Evolutionary conservation across 2,113 vertebrate genomes (phyloP).

Genomic region (Tautogolabrus adspersus): DNA sequence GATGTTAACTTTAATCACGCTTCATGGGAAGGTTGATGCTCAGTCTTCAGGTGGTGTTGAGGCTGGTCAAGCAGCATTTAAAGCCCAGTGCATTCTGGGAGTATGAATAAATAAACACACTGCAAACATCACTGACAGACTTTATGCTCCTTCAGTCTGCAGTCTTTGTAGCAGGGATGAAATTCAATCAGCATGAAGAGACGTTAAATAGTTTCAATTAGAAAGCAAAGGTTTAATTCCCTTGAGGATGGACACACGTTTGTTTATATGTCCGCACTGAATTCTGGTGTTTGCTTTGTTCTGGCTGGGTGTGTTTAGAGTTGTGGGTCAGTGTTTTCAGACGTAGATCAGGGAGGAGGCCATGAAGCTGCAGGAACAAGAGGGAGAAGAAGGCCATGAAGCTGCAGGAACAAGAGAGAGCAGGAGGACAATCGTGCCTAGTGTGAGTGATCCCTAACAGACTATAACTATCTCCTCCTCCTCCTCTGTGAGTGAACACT

Average conservation of each 20-base stretch:
- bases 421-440: too few species aligned
- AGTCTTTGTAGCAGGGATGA: slow-evolving; percentile 52
- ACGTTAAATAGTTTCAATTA: slow-evolving; percentile 74
- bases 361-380: too few species aligned
- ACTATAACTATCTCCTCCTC: too few species aligned
- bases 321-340: slow-evolving; percentile 52
- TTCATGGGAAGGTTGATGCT: background rate
- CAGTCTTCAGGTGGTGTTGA: background rate
- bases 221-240: slow-evolving; percentile 41
- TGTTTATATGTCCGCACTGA: slow-evolving; percentile 53
- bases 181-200: slow-evolving; percentile 59
- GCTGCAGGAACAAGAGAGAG: too few species aligned
- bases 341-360: background rate
- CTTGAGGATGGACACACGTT: slow-evolving; percentile 47
- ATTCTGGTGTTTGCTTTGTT: slow-evolving; percentile 75
- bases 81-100: slow-evolving; percentile 54
- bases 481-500: slow-evolving; percentile 62
- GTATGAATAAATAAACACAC: slow-evolving; percentile 70
- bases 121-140: slow-evolving; percentile 56
- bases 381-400: too few species aligned
- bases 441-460: too few species aligned
- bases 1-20: background rate
- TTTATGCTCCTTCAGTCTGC: slow-evolving; percentile 61
- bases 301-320: slow-evolving; percentile 49
- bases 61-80: slow-evolving; percentile 16